These are phyloP conservation scores for Tipula helvola DNA, from an alignment of 2,888 invertebrate genomes.

Conservation along the genomic window DNA sequence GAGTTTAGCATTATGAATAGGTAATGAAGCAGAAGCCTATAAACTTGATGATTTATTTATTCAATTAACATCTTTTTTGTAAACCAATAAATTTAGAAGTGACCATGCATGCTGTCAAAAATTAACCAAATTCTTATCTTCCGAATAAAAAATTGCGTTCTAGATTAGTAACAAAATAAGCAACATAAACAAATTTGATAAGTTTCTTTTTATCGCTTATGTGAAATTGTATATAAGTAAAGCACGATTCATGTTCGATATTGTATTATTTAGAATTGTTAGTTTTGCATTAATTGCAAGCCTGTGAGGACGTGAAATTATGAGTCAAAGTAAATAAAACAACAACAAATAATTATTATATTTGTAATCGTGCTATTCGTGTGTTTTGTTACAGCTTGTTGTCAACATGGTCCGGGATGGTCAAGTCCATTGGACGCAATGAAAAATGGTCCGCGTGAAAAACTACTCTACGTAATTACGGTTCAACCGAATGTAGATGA, in stretches of 20 bases:
- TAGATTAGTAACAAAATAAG: background rate
- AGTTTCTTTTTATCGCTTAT: background rate
- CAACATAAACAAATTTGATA: background rate
- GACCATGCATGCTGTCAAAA: background rate
- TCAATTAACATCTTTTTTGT: too few species aligned
- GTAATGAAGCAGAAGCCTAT: too few species aligned
- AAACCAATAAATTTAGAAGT: background rate
- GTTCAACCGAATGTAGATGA: slow-evolving; percentile 55
- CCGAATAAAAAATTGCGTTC: background rate
- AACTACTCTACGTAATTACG: slow-evolving; percentile 77
- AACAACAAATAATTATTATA: background rate
- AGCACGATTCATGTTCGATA: background rate
- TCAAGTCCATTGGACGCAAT: slow-evolving; percentile 71
- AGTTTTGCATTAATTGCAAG: background rate
- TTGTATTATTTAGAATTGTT: background rate
- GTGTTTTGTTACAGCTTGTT: slow-evolving; percentile 20
- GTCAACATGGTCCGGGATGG: slow-evolving; percentile 54
- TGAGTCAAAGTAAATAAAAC: background rate
- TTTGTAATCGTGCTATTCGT: background rate
- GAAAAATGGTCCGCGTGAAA: slow-evolving; percentile 68
- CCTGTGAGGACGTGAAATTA: background rate
- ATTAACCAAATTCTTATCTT: background rate
- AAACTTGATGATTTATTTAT: background rate
- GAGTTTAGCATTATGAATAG: too few species aligned
- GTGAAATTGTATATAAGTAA: background rate